Base-by-base conservation (phyloP, 2,888 invertebrate species). In the Plebejus melissa region DNA sequence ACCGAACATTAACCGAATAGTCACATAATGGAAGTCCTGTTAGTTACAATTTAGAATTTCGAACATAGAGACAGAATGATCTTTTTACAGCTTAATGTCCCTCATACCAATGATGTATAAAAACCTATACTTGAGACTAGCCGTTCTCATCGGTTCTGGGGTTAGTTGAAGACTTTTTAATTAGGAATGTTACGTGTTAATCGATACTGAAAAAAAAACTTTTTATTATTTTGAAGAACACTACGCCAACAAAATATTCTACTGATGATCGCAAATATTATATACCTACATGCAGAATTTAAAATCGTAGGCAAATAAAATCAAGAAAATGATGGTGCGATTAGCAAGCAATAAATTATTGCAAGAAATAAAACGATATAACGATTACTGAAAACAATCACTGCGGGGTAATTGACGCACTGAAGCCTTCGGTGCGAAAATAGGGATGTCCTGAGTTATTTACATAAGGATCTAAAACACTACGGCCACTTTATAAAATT, bases 71-170 rank as follows among this genome's bases (percentile, higher is more conserved):
- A 72, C 46, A 32, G 72, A 72, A 32, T 71, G 9, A 22, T 50
- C 11, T 32, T 72, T 72, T 72, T 72, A 72, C 32, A 72, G 32
- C 6, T 54, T 41, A 28, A 28, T 72, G 54, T 28, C 72, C 72
- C 72, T 32, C 74, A 60, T 46, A 60, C 46, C 60, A 32, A 74
- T 16, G 46, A 41, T 46, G 3, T 71, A 22, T 16, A 57, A 28
- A 57, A 38, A 57, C 28, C 72, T 72, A 75, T 13, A 79, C 77
- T 76, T 92, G 92, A 93, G 92, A 93, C 92, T 92, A 93, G 93
- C 93, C 83, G 88, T 90, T 89, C 81, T 87, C 80, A 85, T 87
- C 90, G 90, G 90, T 87, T 78, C 74, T 77, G 77, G 13, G 54
- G 79, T 81, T 81, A 80, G 78, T 79, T 76, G 46, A 76, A 76